Percentiles rank a stretch among this genome's conserved stretches.
Conservation (phyloP, 2,888 invertebrate species). For the Mamestra brassicae region DNA sequence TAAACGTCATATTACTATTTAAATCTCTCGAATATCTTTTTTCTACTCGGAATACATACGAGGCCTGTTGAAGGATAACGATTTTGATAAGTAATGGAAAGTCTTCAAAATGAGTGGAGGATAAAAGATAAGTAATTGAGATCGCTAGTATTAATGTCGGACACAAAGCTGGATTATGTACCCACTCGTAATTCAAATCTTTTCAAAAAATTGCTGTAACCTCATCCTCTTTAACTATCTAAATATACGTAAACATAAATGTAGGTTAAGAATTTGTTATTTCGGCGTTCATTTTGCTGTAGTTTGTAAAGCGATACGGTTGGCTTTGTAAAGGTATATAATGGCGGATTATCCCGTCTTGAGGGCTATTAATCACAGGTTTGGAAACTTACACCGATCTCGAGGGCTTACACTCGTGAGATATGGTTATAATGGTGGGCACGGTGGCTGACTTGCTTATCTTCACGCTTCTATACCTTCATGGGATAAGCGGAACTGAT, state of each 20-base stretch:
- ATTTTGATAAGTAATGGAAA: constrained; percentile 71
- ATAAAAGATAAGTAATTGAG: constrained; percentile 70
- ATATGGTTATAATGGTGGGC: constrained; percentile 28
- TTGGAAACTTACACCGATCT: constrained; percentile 75
- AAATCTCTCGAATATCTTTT: constrained; percentile 35
- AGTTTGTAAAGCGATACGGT: constrained; percentile 63
- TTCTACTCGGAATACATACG: constrained; percentile 26
- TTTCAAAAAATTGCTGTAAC: constrained; percentile 44
- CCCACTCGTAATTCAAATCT: constrained; percentile 49
- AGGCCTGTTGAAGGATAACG: constrained; percentile 59
- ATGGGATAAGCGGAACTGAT: not conserved
- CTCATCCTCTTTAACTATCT: constrained; percentile 51
- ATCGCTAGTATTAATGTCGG: constrained; percentile 71
- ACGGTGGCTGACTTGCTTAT: constrained; percentile 34
- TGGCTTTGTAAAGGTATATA: constrained; percentile 52
- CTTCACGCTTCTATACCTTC: constrained; percentile 17
- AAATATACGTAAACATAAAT: constrained; percentile 21
- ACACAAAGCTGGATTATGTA: constrained; percentile 47
- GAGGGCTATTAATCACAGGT: constrained; percentile 79
- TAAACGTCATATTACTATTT: constrained; percentile 54
- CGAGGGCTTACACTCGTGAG: constrained; percentile 55
- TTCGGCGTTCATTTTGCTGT: constrained; percentile 42
- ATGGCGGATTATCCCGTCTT: constrained; percentile 71
- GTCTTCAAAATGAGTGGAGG: constrained; percentile 76
- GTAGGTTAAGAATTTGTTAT: constrained; percentile 33